Percentiles rank a stretch among this genome's conserved stretches.
Evolutionary conservation across 1,140 invertebrate genomes (phyloP).

Genomic region (Leptonema lineaticorne): DNA sequence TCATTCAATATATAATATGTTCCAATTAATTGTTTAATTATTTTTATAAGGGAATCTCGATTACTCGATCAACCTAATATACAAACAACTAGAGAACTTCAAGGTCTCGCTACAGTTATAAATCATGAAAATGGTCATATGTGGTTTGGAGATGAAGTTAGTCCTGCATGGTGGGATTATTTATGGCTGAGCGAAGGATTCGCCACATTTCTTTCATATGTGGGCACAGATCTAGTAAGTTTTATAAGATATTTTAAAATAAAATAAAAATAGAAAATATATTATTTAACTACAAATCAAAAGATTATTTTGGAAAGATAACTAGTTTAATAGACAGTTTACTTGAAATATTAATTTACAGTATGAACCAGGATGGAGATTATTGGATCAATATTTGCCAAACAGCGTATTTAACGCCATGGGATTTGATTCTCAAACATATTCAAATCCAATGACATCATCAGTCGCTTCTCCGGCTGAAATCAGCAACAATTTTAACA

Average conservation of each 20-base stretch:
- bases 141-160: conserved; percentile 74
- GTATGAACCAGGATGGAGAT: conserved; percentile 60
- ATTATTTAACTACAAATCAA: no score
- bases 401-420: conserved; percentile 68
- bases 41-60: conserved; percentile 48
- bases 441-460: conserved; percentile 74
- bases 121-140: conserved; percentile 67
- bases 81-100: conserved; percentile 49
- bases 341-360: not conserved
- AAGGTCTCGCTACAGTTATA: conserved; percentile 57
- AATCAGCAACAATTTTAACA: conserved; percentile 76
- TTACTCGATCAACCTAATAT: conserved; percentile 48
- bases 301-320: no score
- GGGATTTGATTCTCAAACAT: conserved; percentile 62
- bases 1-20: no score
- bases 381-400: conserved; percentile 80
- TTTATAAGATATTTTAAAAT: not conserved
- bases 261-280: no score
- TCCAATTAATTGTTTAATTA: not conserved
- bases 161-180: conserved; percentile 56
- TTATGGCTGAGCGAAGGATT: conserved; percentile 71
- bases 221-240: conserved; percentile 52
- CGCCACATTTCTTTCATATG: conserved; percentile 61
- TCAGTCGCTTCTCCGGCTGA: conserved; percentile 69
- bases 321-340: no score